Evolutionary conservation across 2,113 vertebrate species (phyloP).

Genomic region (Dinomys branickii): DNA sequence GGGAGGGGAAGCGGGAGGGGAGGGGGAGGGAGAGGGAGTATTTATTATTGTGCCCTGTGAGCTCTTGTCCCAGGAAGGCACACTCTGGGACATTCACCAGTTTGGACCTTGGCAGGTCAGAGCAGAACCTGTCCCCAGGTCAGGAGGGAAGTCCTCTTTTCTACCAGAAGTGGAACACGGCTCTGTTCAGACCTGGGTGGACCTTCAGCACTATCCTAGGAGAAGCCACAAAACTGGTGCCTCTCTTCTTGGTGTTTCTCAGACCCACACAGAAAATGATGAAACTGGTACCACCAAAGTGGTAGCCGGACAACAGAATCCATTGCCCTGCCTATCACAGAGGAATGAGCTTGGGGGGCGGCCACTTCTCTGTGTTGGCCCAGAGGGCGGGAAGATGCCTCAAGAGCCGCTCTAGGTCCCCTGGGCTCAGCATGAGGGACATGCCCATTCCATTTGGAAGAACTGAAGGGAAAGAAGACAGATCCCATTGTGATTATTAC

Average conservation of each 20-base stretch:
- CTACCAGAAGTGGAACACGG: not conserved
- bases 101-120: not conserved
- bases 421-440: not conserved
- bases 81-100: not conserved
- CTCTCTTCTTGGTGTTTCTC: not conserved
- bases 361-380: not conserved
- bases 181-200: not conserved
- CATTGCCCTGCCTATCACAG: not conserved
- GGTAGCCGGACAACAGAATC: not conserved
- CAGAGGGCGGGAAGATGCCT: not conserved
- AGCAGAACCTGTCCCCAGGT: not conserved
- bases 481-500: not conserved
- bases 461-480: not conserved
- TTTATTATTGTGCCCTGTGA: not conserved
- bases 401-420: not conserved
- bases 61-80: not conserved
- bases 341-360: not conserved
- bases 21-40: not conserved
- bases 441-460: not conserved
- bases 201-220: not conserved
- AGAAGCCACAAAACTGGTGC: not conserved
- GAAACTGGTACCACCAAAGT: not conserved
- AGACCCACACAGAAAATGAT: not conserved
- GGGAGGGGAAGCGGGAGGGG: too few relatives aligned
- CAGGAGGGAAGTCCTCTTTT: not conserved